These are phyloP conservation scores for Cotesia typhae DNA, from an alignment of 1,140 invertebrate genomes.

Conservation along the genomic window DNA sequence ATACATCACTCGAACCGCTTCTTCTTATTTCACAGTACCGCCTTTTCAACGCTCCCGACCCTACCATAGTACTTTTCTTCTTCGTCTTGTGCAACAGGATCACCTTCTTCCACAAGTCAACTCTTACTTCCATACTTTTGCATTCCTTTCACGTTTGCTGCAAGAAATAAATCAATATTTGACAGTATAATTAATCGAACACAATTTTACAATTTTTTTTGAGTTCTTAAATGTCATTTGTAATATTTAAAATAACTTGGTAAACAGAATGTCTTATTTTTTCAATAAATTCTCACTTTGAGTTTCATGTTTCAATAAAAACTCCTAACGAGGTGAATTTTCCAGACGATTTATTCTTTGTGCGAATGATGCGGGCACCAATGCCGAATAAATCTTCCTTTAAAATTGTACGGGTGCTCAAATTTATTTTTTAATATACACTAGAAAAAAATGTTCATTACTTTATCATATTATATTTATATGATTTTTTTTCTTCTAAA, in stretches of 20 bases:
- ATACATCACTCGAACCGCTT: constrained; percentile 47
- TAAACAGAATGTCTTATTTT: neutral
- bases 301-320: constrained; percentile 16
- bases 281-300: neutral
- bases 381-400: constrained; percentile 1
- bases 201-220: neutral
- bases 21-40: constrained; percentile 28
- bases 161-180: constrained; percentile 18
- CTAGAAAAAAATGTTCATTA: neutral
- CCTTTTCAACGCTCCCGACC: constrained; percentile 32
- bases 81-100: constrained; percentile 9
- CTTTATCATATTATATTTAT: neutral
- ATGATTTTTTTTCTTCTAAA: too few species aligned
- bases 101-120: constrained; percentile 18
- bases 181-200: constrained; percentile 2
- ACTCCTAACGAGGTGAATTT: constrained; percentile 33
- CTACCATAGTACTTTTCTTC: constrained; percentile 26
- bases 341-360: constrained; percentile 23
- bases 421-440: neutral
- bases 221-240: neutral
- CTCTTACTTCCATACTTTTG: neutral
- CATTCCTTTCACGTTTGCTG: constrained; percentile 1
- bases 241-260: neutral
- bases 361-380: constrained; percentile 22
- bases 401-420: constrained; percentile 14